Evolutionary conservation across 2,797 vertebrate genomes (phyloP).

Genomic region (Pachyuromys duprasi): DNA sequence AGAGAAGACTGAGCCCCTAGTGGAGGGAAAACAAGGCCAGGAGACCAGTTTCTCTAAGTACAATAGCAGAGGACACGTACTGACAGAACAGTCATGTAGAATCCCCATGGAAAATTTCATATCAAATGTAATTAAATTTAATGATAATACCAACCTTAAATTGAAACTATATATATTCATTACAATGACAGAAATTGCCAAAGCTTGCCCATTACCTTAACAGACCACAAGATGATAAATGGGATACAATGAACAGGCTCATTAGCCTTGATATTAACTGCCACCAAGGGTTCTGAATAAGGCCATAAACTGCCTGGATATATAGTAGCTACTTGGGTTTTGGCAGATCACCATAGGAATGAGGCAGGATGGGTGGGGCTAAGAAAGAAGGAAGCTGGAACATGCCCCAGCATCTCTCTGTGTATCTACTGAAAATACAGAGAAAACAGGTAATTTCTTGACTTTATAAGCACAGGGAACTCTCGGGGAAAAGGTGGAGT

Average conservation of each 20-base stretch:
- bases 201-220: constrained; percentile 86
- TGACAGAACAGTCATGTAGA: constrained; percentile 71
- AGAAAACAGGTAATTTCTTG: neutral
- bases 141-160: constrained; percentile 85
- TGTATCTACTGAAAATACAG: neutral
- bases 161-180: constrained; percentile 87
- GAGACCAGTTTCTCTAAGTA: neutral
- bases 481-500: neutral
- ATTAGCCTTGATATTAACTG: constrained; percentile 82
- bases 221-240: constrained; percentile 85
- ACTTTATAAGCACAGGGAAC: neutral
- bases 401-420: neutral
- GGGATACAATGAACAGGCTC: constrained; percentile 74
- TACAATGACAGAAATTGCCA: constrained; percentile 85
- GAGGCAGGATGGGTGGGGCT: constrained; percentile 7
- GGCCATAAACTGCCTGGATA: constrained; percentile 78
- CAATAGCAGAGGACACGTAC: constrained; percentile 73
- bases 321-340: constrained; percentile 75
- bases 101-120: constrained; percentile 82
- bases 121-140: constrained; percentile 87
- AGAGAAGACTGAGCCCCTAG: neutral
- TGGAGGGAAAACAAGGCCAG: constrained; percentile 35
- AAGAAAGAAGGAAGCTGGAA: neutral
- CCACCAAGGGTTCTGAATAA: constrained; percentile 80
- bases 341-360: constrained; percentile 46